A percentile compares a stretch with the other conserved stretches of the same genome.
phyloP scores from a whole-genome alignment of 1,140 invertebrate genomes.

The Bacillus rossius region DNA sequence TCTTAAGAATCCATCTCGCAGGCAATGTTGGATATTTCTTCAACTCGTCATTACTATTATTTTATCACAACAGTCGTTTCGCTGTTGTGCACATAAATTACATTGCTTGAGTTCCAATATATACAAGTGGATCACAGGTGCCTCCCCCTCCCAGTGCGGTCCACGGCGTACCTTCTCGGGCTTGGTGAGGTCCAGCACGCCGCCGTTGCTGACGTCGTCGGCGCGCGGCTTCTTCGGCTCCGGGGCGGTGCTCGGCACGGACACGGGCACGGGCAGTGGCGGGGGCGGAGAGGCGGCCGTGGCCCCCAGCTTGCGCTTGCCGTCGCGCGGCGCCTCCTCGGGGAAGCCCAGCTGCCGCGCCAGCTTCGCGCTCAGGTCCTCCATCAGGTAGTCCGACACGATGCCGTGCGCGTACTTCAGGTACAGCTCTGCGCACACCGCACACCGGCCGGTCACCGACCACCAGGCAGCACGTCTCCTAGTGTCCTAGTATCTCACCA shows the following conservation, averaged over 20 bases:
- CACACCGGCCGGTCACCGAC: too few relatives aligned
- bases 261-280: neutral
- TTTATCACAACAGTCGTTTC: too few relatives aligned
- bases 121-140: too few relatives aligned
- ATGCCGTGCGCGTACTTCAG: constrained; percentile 62
- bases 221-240: constrained; percentile 27
- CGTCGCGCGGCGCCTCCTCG: constrained; percentile 41
- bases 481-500: too few relatives aligned
- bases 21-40: too few relatives aligned
- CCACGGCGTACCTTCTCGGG: constrained; percentile 17
- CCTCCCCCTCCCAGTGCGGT: too few relatives aligned
- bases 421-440: constrained; percentile 49
- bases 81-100: too few relatives aligned
- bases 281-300: constrained; percentile 29
- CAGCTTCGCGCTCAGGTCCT: constrained; percentile 55
- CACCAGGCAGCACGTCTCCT: too few relatives aligned
- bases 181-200: constrained; percentile 24
- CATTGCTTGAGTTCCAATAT: too few relatives aligned
- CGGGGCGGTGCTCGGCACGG: neutral
- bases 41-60: too few relatives aligned
- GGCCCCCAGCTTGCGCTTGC: constrained; percentile 49
- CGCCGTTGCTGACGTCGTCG: constrained; percentile 26
- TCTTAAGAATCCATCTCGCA: too few relatives aligned
- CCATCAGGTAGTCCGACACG: constrained; percentile 60
- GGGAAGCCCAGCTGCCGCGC: constrained; percentile 55